These are phyloP conservation scores for Synchiropus splendidus DNA, from an alignment of 2,113 vertebrate genomes.

Conservation along the genomic window DNA sequence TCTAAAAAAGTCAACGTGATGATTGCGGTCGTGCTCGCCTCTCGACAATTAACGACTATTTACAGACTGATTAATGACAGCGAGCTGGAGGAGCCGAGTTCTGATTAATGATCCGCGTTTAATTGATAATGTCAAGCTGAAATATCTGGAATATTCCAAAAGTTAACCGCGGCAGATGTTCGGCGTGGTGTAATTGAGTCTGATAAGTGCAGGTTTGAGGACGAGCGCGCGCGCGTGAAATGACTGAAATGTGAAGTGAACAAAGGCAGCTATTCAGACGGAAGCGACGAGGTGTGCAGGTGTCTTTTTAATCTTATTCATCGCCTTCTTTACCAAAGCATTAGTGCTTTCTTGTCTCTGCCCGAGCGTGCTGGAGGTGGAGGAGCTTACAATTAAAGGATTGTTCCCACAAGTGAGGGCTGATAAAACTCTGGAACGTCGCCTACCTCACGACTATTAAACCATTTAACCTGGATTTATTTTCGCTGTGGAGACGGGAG, in stretches of 20 bases:
- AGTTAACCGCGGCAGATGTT: conserved; percentile 38
- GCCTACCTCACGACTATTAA: conserved; percentile 59
- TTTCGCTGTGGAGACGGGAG: conserved; percentile 10
- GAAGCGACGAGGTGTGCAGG: conserved; percentile 52
- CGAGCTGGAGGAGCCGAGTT: conserved; percentile 14
- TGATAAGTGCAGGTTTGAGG: not conserved
- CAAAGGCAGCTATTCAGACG: conserved; percentile 56
- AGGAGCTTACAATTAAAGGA: conserved; percentile 64
- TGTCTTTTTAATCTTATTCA: conserved; percentile 66
- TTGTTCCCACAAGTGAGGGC: conserved; percentile 63
- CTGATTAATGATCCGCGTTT: conserved; percentile 8
- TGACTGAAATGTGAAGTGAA: conserved; percentile 51
- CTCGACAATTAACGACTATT: conserved; percentile 47
- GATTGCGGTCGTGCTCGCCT: conserved; percentile 29
- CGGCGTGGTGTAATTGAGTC: conserved; percentile 10
- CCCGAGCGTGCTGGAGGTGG: conserved; percentile 54
- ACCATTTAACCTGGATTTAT: conserved; percentile 53
- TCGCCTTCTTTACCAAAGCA: conserved; percentile 51
- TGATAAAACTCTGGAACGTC: conserved; percentile 61
- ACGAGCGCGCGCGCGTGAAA: conserved; percentile 5
- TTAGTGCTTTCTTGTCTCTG: conserved; percentile 55
- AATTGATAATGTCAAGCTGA: conserved; percentile 30
- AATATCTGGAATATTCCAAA: conserved; percentile 13
- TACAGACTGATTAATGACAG: conserved; percentile 45
- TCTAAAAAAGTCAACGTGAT: conserved; percentile 52